These are phyloP conservation scores for Limnephilus rhombicus DNA, from an alignment of 2,888 invertebrate genomes.

Conservation along the genomic window DNA sequence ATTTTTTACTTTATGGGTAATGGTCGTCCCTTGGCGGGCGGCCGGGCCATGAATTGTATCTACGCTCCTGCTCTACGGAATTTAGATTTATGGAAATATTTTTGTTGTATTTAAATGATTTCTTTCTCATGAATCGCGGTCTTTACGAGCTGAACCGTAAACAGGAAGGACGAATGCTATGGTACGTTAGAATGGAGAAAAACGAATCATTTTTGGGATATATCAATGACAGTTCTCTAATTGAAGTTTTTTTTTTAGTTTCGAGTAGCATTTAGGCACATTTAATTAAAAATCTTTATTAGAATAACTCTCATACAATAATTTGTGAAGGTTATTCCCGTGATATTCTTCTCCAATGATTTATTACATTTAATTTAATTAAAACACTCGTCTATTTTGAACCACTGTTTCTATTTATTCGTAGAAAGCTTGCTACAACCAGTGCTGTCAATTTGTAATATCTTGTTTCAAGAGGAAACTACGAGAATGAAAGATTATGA, in stretches of 20 bases:
- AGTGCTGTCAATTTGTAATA: too few relatives aligned
- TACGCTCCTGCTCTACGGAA: not conserved
- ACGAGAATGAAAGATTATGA: not conserved
- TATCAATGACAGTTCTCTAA: not conserved
- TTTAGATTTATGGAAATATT: not conserved
- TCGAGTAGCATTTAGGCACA: not conserved
- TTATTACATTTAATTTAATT: too few relatives aligned
- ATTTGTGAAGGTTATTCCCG: too few relatives aligned
- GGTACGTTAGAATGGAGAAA: not conserved
- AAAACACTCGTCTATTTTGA: too few relatives aligned
- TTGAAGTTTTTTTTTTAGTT: not conserved
- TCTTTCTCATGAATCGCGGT: not conserved
- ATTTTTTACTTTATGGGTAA: constrained; percentile 16
- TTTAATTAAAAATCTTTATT: not conserved
- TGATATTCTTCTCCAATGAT: too few relatives aligned
- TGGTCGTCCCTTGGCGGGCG: constrained; percentile 5
- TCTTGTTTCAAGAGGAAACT: not conserved
- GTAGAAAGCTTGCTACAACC: too few relatives aligned
- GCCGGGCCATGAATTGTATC: not conserved
- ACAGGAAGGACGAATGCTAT: not conserved
- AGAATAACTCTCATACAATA: too few relatives aligned
- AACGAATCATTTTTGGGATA: not conserved
- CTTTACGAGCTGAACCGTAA: not conserved
- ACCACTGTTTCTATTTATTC: too few relatives aligned
- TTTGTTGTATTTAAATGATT: not conserved